Conservation (phyloP, 2,888 invertebrate species). For the Phasia obesa region DNA sequence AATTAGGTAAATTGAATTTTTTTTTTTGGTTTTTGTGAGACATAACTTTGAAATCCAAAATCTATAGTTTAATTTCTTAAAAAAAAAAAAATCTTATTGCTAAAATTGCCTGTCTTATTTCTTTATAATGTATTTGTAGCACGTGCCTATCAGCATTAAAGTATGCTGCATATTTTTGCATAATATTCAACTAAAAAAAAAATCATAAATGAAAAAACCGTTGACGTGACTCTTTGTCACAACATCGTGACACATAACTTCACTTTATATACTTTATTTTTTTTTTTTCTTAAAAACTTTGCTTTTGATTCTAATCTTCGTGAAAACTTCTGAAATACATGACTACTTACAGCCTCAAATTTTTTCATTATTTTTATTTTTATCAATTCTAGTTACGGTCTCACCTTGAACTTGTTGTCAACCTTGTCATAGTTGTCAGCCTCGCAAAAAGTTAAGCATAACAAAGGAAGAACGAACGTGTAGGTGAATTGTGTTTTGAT, state of each 20-base stretch:
- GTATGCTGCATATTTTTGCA: neutral
- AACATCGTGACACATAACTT: neutral
- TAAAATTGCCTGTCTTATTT: no score
- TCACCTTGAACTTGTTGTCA: conserved; percentile 47
- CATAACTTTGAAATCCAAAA: neutral
- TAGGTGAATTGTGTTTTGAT: neutral
- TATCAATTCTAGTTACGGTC: conserved; percentile 4
- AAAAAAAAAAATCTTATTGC: neutral
- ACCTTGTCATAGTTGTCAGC: conserved; percentile 25
- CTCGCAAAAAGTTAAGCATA: conserved; percentile 12
- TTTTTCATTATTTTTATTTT: neutral
- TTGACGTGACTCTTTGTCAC: neutral
- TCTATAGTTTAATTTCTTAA: no score
- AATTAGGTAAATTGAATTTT: no score
- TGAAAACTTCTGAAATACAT: neutral
- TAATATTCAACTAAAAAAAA: no score
- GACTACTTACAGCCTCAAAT: neutral
- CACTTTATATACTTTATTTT: neutral
- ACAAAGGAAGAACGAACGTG: neutral
- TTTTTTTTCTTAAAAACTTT: neutral
- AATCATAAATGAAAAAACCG: neutral
- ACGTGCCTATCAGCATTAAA: neutral
- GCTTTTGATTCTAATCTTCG: conserved; percentile 1
- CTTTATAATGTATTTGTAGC: no score
- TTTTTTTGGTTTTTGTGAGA: neutral